A percentile compares a stretch with the other conserved stretches of the same genome.
These are phyloP conservation scores for Phenganax stokvisi DNA, from an alignment of 92 coral and sea anemone genomes.

Conservation along the genomic window DNA sequence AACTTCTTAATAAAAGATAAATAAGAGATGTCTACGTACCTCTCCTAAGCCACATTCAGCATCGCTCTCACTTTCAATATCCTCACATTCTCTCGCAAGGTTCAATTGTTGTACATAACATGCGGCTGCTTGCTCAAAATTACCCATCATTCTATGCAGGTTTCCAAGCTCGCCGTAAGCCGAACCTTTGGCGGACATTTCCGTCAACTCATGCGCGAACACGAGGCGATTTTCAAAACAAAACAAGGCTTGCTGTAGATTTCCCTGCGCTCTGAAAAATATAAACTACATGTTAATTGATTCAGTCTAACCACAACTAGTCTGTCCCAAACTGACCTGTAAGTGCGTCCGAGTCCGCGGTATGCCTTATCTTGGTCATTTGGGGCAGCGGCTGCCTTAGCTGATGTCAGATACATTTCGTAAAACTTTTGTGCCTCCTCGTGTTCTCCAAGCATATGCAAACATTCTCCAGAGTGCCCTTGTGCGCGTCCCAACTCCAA, in stretches of 20 bases:
- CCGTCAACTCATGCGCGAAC: conserved; percentile 89
- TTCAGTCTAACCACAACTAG: background rate
- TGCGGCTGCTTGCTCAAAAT: conserved; percentile 83
- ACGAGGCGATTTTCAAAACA: conserved; percentile 94
- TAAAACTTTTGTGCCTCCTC: conserved; percentile 66
- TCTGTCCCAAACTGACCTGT: conserved; percentile 26
- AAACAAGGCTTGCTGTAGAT: conserved; percentile 89
- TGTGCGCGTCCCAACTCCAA: conserved; percentile 90
- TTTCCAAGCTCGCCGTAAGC: conserved; percentile 95
- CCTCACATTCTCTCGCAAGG: conserved; percentile 64
- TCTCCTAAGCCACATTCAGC: conserved; percentile 86
- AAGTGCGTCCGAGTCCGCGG: conserved; percentile 91
- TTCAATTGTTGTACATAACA: conserved; percentile 78
- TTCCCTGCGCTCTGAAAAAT: conserved; percentile 60
- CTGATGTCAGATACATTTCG: conserved; percentile 79
- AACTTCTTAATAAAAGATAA: background rate
- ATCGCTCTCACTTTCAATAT: conserved; percentile 63
- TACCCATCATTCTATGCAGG: conserved; percentile 89
- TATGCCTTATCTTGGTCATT: conserved; percentile 98
- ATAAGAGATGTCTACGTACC: conserved; percentile 14
- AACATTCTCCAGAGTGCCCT: conserved; percentile 89
- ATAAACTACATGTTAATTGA: background rate
- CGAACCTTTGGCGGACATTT: conserved; percentile 68
- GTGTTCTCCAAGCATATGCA: conserved; percentile 65
- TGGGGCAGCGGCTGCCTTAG: conserved; percentile 69